phyloP scores from a whole-genome alignment of 2,888 invertebrate genomes.

The Mimachlamys varia region DNA sequence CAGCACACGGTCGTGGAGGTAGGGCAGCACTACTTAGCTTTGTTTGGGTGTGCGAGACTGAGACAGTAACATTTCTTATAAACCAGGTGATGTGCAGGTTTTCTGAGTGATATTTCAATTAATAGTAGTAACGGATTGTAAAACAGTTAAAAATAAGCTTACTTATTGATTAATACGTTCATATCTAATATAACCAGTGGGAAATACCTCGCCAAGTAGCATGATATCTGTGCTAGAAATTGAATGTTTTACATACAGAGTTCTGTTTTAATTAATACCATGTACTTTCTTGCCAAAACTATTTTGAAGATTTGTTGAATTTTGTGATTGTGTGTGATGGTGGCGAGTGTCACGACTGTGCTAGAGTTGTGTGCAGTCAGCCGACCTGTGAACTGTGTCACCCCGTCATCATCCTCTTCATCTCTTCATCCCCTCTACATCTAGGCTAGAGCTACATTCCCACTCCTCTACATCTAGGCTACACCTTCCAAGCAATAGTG shows the following conservation, averaged over 20 bases:
- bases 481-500: constrained; percentile 6
- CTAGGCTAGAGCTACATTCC: constrained; percentile 12
- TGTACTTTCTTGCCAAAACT: not conserved
- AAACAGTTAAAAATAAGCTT: not conserved
- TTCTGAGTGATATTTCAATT: not conserved
- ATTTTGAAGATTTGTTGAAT: not conserved
- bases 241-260: not conserved
- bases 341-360: not conserved
- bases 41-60: not conserved
- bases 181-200: constrained; percentile 9
- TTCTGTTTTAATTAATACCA: not conserved
- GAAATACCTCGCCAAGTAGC: not conserved
- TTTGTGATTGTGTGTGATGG: constrained; percentile 13
- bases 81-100: constrained; percentile 26
- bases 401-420: not conserved
- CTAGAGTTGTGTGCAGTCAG: constrained; percentile 18
- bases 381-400: not conserved
- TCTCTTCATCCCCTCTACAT: constrained; percentile 15
- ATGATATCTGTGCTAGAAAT: not conserved
- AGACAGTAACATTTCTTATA: not conserved
- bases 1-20: constrained; percentile 52
- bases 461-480: constrained; percentile 12
- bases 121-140: not conserved
- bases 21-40: not conserved
- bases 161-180: not conserved